A percentile compares a stretch with the other conserved stretches of the same genome.
phyloP scores from a whole-genome alignment of 2,888 invertebrate genomes.

The Xestia rhomboidea region DNA sequence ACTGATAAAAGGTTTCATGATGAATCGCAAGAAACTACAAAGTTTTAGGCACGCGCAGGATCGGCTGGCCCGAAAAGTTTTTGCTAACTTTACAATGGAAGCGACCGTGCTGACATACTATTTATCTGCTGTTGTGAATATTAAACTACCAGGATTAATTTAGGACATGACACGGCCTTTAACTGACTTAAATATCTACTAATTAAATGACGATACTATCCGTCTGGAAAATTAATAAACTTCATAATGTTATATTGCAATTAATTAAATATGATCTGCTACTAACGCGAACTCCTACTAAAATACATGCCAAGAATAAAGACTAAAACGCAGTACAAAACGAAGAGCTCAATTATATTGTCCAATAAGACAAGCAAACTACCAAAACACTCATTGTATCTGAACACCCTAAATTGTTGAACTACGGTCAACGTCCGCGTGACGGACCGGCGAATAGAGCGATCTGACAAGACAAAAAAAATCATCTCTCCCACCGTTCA shows the following conservation, averaged over 20 bases:
- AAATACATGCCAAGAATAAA: slow-evolving; percentile 19
- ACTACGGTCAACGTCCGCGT: slow-evolving; percentile 87
- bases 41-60: slow-evolving; percentile 62
- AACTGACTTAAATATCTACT: slow-evolving; percentile 19
- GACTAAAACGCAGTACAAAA: slow-evolving; percentile 20
- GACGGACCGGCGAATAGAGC: slow-evolving; percentile 81
- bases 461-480: slow-evolving; percentile 86
- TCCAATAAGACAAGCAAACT: slow-evolving; percentile 17
- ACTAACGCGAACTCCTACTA: slow-evolving; percentile 16
- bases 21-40: slow-evolving; percentile 48
- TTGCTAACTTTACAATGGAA: slow-evolving; percentile 54
- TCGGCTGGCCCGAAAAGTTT: slow-evolving; percentile 50
- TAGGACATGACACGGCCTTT: slow-evolving; percentile 17
- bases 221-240: slow-evolving; percentile 13
- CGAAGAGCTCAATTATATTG: background rate
- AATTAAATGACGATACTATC: slow-evolving; percentile 19
- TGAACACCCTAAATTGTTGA: slow-evolving; percentile 83
- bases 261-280: slow-evolving; percentile 36
- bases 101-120: slow-evolving; percentile 46
- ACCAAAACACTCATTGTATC: slow-evolving; percentile 72
- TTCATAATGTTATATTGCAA: slow-evolving; percentile 20
- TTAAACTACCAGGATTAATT: slow-evolving; percentile 38
- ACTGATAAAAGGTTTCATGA: slow-evolving; percentile 52
- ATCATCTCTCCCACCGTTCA: slow-evolving; percentile 80
- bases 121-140: slow-evolving; percentile 54